Base-by-base conservation (phyloP, 2,113 vertebrate genomes). In the Dendropsophus ebraccatus region DNA sequence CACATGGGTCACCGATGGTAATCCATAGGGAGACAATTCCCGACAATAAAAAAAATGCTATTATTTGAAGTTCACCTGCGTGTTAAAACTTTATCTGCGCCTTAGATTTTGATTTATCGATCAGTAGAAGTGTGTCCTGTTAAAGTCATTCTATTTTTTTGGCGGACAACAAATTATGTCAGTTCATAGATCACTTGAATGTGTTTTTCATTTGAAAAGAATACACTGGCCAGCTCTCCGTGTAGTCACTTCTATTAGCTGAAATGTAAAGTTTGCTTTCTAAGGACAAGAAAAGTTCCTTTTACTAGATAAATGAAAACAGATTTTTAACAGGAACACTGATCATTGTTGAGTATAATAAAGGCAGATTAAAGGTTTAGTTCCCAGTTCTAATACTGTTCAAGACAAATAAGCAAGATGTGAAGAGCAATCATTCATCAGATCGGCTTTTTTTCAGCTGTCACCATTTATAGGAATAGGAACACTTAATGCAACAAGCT, bases 121-220 rank as follows among this genome's bases (percentile, higher is more conserved):
- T 70, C 30, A 32, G 25, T 49, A 81, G 74, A 70, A 56, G 49
- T 65, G 54, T 28, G 60, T 67, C 72, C 30, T 76, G 41, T 74
- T 70, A 83, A 52, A 2, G 14, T 32, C 69, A 75, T 85, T 88
- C 56, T 35, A 47, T 56, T 28, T 60, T 30, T 60, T 84, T 25
- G 12, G 5, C 23, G 69, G 5, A 0, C 79, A 88, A 54, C 19
- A 81, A 60, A 30, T 89, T 69, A 70, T 82, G 65, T 45, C 37
- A 81, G 14, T n/a, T 19, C 41, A 74, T 80, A 73, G 62, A 86
- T 86, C 56, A 75, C 52, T 32, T 19, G 23, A 54, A 60, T 81
- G 54, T 80, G 65, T 54, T 60, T 81, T 86, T 86, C 19, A 86
- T 73, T 86, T 72, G n/a, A 58, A 80, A 60, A 65, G 25, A 76